Conservation (phyloP, 2,113 vertebrate genomes). For the Dipodomys stephensi region DNA sequence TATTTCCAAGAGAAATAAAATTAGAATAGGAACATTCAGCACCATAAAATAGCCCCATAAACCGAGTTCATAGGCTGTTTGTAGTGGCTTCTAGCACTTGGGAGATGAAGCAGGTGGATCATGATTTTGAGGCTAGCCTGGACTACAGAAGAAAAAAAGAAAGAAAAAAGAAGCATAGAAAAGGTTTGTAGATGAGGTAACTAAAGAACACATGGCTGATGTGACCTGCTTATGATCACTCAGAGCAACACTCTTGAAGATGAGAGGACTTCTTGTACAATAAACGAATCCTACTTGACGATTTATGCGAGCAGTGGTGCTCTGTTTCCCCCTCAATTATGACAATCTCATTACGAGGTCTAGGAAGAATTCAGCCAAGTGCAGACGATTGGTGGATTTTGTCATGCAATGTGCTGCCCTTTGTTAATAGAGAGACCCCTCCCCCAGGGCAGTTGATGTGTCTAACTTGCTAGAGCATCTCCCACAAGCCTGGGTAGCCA, state of each 20-base stretch:
- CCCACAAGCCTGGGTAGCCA: not conserved
- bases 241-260: not conserved
- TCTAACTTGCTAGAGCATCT: not conserved
- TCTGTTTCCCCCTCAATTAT: slow-evolving; percentile 40
- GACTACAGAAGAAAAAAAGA: too few species aligned
- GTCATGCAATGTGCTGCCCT: slow-evolving; percentile 20
- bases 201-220: not conserved
- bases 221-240: not conserved
- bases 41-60: too few species aligned
- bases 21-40: too few species aligned
- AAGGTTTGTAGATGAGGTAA: slow-evolving; percentile 13
- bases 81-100: too few species aligned
- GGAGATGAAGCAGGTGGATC: too few species aligned
- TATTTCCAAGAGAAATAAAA: too few species aligned
- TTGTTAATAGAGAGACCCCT: slow-evolving; percentile 14
- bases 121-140: too few species aligned
- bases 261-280: not conserved
- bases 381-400: slow-evolving; percentile 33
- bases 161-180: not conserved
- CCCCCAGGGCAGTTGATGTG: not conserved
- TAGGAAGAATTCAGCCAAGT: slow-evolving; percentile 26
- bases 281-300: not conserved
- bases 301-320: not conserved
- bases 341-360: not conserved
- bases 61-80: too few species aligned